Conservation (phyloP, 1,140 invertebrate genomes). For the Drosophila pectinifera region DNA sequence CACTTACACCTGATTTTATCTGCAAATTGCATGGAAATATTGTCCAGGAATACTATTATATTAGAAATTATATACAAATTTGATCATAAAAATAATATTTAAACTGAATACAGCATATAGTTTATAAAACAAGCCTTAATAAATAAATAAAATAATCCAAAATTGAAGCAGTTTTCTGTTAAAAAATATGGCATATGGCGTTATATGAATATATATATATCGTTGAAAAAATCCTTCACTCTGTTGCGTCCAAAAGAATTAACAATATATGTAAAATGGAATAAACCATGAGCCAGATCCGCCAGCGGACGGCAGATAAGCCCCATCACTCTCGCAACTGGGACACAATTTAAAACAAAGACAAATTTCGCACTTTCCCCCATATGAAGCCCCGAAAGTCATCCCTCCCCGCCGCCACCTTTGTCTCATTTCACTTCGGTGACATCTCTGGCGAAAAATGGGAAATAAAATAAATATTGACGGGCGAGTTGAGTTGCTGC, state of each 20-base stretch:
- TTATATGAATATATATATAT: background rate
- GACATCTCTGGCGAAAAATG: constrained; percentile 51
- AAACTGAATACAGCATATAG: too few species aligned
- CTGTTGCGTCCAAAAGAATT: background rate
- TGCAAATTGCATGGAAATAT: too few species aligned
- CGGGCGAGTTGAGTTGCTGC: constrained; percentile 58
- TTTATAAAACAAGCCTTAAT: too few species aligned
- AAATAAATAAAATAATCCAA: too few species aligned
- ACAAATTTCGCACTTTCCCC: constrained; percentile 47
- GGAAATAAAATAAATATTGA: constrained; percentile 79
- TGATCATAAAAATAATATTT: too few species aligned
- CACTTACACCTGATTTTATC: too few species aligned
- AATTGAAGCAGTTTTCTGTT: too few species aligned
- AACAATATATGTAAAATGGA: background rate
- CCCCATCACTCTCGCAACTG: constrained; percentile 25
- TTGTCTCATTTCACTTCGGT: constrained; percentile 30
- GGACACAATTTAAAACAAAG: constrained; percentile 43
- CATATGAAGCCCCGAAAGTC: background rate
- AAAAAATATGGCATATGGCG: too few species aligned
- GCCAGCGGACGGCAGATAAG: constrained; percentile 25
- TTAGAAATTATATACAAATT: too few species aligned
- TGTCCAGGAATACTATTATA: too few species aligned
- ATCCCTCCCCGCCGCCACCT: background rate
- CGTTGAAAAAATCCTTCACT: background rate
- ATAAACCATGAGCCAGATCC: constrained; percentile 18